Conservation (phyloP, 2,888 invertebrate genomes). For the Caenorhabditis virilis region DNA sequence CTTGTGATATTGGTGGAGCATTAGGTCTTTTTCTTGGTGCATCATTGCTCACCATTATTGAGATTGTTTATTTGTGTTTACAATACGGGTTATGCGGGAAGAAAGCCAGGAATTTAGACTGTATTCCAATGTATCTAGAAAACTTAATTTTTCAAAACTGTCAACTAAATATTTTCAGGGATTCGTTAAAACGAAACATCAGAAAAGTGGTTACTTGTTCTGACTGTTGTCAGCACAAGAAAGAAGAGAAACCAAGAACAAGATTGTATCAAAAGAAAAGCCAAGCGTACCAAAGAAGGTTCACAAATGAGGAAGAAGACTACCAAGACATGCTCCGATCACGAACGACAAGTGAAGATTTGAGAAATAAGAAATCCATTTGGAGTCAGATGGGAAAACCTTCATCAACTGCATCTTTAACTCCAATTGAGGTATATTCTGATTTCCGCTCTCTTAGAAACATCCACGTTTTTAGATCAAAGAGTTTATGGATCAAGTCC, state of each 20-base stretch:
- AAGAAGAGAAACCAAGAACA: conserved; percentile 7
- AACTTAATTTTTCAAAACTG: background rate
- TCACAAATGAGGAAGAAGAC: conserved; percentile 21
- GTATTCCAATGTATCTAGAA: conserved; percentile 24
- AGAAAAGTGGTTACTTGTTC: conserved; percentile 8
- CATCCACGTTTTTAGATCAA: conserved; percentile 11
- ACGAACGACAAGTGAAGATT: conserved; percentile 25
- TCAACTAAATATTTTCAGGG: conserved; percentile 1
- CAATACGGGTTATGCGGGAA: conserved; percentile 44
- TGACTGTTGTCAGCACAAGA: conserved; percentile 18
- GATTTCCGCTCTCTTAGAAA: no score
- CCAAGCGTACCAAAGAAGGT: conserved; percentile 34
- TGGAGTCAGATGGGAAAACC: background rate
- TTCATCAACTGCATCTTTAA: no score
- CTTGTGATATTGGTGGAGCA: conserved; percentile 67
- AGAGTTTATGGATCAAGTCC: conserved; percentile 21
- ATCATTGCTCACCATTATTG: conserved; percentile 64
- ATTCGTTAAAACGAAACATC: background rate
- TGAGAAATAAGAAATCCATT: conserved; percentile 13
- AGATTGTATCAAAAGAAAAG: conserved; percentile 29
- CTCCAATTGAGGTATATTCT: no score
- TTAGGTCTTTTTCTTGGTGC: conserved; percentile 66
- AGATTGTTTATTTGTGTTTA: conserved; percentile 59
- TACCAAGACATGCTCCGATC: conserved; percentile 16
- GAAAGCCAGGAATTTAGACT: conserved; percentile 24